Base-by-base conservation (phyloP, 2,797 vertebrate species). In the Acanthurus tractus region DNA sequence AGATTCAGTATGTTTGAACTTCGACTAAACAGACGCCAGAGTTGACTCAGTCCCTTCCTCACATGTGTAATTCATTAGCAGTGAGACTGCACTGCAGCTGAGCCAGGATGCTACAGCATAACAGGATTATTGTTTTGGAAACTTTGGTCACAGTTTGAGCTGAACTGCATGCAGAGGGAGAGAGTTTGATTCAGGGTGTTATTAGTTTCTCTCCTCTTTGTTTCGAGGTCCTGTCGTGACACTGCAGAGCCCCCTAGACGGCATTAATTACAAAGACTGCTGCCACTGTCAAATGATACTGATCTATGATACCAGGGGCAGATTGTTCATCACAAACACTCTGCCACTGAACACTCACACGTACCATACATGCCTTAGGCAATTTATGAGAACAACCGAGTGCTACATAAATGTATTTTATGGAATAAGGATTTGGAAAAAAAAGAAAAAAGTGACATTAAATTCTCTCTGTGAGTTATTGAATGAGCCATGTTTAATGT, bases 31-130 rank as follows among this genome's bases (percentile, higher is more conserved):
- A 63, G 49, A 78, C 15, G 40, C 74, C 76, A 82, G 78, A 63
- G 17, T 29, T 69, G 57, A 85, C 63, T 89, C 54, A 79, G 81
- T 84, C 70, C 74, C 44, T 38, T 66, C 45, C 29, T n/a, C 49
- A 9, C 79, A 86, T 82, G 79, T 92, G 89, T 49, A 53, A 81
- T 56, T 76, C 70, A 84, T 89, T 85, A 89, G 70, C 72, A 57
- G 57, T 1, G 45, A 83, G 50, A 79, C 78, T 76, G 87, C 68
- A 74, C 67, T 81, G 74, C 61, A 83, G 81, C 63, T 82, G 82
- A 83, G 80, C 56, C 78, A 48, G 73, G 62, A 88, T 54, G 66
- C 69, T 52, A 14, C 55, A 64, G 42, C 44, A 59, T 64, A 78
- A 82, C 67, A 70, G 58, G 67, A 72, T 88, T 81, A 72, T 68